Evolutionary conservation across 2,797 vertebrate species (phyloP), one percentile per base, ranked within the genome.

Genomic region (Parauchenoglanis punctatus): DNA sequence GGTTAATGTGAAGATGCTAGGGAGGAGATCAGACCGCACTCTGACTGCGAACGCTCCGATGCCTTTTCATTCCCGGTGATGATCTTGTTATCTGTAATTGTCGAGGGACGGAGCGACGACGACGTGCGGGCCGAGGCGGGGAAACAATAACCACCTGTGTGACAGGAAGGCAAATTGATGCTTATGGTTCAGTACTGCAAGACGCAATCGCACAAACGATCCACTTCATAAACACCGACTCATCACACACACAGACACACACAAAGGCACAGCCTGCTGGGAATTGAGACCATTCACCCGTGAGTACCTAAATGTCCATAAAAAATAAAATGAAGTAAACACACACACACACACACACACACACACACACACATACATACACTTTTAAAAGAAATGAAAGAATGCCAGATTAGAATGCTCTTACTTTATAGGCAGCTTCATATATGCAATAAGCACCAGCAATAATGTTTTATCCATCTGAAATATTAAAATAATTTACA

Each of bases 21-120:
- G 67, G 89, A 90, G 86, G 82, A 86, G 86, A 76, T 40, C 92
- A 93, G 58, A 54, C 46, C 80, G 25, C 75, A 87, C 81, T 86
- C 86, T 58, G 73, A 82, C 76, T 91, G 89, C 89, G 90, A 87
- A 83, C 91, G 90, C 91, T 87, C 91, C 89, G 91, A 93, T 92
- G 92, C 92, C 93, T 95, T 93, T 94, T 94, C 92, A 94, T 94
- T 95, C 93, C 91, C 90, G 93, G 68, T 90, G 92, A 92, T 94
- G 93, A 94, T 94, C 94, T 94, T 93, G 92, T 95, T 95, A 95
- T 94, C 94, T 94, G 91, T 94, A 94, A 94, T 95, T 94, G 93
- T 93, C 93, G 87, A 93, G 93, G 91, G 88, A 92, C 92, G 88
- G 85, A 83, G 72, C 82, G 81, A 87, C 70, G 87, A 89, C 84